Evolutionary conservation across 2,113 vertebrate genomes (phyloP).

Genomic region (Hypocryptadius cinnamomeus): DNA sequence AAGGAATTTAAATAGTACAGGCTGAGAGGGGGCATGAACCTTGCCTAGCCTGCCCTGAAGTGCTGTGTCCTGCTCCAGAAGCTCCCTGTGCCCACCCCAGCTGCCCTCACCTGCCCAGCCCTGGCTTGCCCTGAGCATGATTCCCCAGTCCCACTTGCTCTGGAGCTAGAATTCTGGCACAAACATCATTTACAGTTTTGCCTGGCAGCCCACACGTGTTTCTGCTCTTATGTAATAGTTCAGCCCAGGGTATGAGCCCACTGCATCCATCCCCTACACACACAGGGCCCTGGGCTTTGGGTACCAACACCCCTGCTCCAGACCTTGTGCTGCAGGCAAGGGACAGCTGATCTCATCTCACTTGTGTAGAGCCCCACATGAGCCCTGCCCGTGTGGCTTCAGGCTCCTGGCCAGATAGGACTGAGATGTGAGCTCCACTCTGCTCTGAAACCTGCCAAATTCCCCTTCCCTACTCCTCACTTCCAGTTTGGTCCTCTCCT

Average conservation of each 20-base stretch:
- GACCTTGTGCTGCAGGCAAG: neutral
- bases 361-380: neutral
- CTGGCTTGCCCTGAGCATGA: accelerated
- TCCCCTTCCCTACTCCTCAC: neutral
- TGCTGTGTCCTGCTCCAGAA: accelerated
- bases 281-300: accelerated
- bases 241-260: neutral
- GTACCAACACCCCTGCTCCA: accelerated
- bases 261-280: neutral
- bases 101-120: neutral
- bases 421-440: neutral
- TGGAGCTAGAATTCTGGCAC: neutral
- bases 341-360: neutral
- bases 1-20: neutral
- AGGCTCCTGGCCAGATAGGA: neutral
- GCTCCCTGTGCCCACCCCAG: neutral
- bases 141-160: neutral
- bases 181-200: neutral
- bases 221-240: neutral
- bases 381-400: neutral
- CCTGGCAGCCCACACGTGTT: accelerated
- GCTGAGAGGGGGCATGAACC: neutral
- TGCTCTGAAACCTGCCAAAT: neutral
- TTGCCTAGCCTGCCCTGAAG: neutral
- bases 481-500: neutral